Evolutionary conservation across 2,113 vertebrate genomes (phyloP).

Genomic region (Haemorhous mexicanus): DNA sequence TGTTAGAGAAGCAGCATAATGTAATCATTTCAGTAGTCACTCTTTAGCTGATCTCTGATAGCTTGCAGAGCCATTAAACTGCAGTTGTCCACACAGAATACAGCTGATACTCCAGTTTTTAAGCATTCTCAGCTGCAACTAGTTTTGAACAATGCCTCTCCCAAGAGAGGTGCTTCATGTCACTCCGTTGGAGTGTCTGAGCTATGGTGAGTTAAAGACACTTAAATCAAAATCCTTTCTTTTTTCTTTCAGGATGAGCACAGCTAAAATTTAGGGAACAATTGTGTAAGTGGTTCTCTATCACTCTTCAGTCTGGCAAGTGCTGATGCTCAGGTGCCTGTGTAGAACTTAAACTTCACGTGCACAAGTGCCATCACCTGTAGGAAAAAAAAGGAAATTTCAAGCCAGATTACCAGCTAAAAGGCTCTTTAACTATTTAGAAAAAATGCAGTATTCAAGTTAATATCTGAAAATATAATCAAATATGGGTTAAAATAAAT

Average conservation of each 20-base stretch:
- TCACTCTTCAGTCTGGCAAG: not conserved
- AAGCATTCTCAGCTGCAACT: conserved; percentile 36
- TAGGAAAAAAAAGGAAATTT: not conserved
- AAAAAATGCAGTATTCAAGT: not conserved
- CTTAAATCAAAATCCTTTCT: not conserved
- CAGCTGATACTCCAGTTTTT: conserved; percentile 62
- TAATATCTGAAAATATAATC: not conserved
- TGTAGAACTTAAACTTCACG: accelerated
- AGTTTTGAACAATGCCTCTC: conserved; percentile 15
- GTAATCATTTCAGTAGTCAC: not conserved
- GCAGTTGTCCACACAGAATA: conserved; percentile 13
- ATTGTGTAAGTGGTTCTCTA: not conserved
- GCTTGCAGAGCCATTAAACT: conserved; percentile 63
- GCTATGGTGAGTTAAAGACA: conserved; percentile 8
- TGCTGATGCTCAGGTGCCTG: not conserved
- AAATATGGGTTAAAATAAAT: not conserved
- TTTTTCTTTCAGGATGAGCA: conserved; percentile 5
- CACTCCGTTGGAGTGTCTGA: not conserved
- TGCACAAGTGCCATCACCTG: not conserved
- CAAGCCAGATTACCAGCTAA: not conserved
- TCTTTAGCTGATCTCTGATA: conserved; percentile 6
- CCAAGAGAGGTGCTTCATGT: conserved; percentile 1
- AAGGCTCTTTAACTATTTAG: not conserved
- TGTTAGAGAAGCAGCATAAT: not conserved
- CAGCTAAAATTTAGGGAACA: not conserved